Evolutionary conservation across 1,140 invertebrate genomes (phyloP), one percentile per base, ranked within the genome.

Genomic region (Drosophila aff.): DNA sequence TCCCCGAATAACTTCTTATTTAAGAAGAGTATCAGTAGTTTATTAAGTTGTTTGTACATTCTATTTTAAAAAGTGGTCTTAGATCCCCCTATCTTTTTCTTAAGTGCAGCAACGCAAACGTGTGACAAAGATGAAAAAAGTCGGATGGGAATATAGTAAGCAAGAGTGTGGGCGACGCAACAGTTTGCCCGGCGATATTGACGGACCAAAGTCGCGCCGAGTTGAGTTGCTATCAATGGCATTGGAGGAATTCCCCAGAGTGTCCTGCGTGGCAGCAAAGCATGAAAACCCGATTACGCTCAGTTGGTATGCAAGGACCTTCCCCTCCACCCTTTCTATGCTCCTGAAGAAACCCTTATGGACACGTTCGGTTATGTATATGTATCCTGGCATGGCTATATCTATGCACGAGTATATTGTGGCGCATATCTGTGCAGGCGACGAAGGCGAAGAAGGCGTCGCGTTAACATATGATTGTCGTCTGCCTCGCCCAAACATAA

Each of bases 391-490:
- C 23, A 58, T 28, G 9, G 43, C 33, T n/a, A 58, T 49, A 28
- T 62, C 36, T 62, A 47, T 41, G 38, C 23, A n/a, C 36, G 15
- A 11, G 18, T 15, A 36, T 23, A 23, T 47, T 43, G 28, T 58
- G 43, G 63, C 52, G 63, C 52, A 58, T 85, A 81, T 81, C 82
- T 85, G 78, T 75, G 82, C 82, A 75, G 76, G 71, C 73, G 61
- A 28, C n/a, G 67, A 61, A 50, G 65, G 23, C 38, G 36, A 58
- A 67, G 69, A 76, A 76, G 74, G 82, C 74, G 78, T 71, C 74
- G 82, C 78, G 78, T 78, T 85, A 85, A 87, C 83, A 87, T 87
- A 89, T 89, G 84, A 87, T 87, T 87, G 83, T 89, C 84, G 84
- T 81, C 58, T 87, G 83, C 81, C 72, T 76, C 49, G 65, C 67